These are phyloP conservation scores for Caenorhabditis sp. DNA, from an alignment of 2,888 invertebrate species.

Conservation along the genomic window DNA sequence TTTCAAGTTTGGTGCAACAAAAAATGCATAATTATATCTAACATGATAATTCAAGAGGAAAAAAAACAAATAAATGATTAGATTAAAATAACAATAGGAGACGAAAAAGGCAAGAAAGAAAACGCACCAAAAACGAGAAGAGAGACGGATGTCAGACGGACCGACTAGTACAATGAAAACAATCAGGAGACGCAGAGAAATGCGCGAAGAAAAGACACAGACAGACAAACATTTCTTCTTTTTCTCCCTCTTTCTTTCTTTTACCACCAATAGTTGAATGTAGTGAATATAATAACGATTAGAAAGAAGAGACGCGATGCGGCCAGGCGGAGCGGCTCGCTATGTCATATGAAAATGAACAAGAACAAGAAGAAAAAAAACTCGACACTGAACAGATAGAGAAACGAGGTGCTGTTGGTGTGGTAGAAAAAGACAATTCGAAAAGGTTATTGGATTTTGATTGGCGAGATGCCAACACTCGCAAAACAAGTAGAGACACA, in stretches of 20 bases:
- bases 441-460: constrained; percentile 1
- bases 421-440: neutral
- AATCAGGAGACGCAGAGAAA: neutral
- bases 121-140: neutral
- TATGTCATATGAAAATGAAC: neutral
- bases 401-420: neutral
- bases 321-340: constrained; percentile 32
- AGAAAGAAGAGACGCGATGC: constrained; percentile 38
- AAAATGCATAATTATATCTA: neutral
- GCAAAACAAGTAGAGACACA: neutral
- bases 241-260: neutral
- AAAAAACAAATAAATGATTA: constrained; percentile 1
- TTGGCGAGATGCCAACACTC: neutral
- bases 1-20: too few species aligned
- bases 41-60: neutral
- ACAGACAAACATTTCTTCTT: constrained; percentile 1
- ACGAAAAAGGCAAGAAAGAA: neutral
- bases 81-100: constrained; percentile 1
- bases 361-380: neutral
- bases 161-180: neutral
- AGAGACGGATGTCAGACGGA: neutral
- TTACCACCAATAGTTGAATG: constrained; percentile 21
- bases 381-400: neutral
- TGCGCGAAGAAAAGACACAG: constrained; percentile 1
- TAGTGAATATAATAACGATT: constrained; percentile 48